Percentiles rank a stretch among this genome's conserved stretches.
Evolutionary conservation across 1,140 invertebrate species (phyloP).

Genomic region (Drosophila bocqueti): DNA sequence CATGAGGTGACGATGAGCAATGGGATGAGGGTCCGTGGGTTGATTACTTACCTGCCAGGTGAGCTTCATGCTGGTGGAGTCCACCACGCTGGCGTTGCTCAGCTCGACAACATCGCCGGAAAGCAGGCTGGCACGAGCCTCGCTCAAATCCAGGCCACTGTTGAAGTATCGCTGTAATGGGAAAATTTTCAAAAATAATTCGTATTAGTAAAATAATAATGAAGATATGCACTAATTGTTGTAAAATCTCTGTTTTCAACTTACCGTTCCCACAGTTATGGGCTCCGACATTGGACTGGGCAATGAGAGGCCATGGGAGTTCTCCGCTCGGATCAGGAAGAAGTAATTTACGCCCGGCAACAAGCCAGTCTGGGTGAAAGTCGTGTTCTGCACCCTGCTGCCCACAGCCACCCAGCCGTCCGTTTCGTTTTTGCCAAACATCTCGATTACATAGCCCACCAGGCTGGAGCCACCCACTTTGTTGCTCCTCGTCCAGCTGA

Average conservation of each 20-base stretch:
- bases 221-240: background rate
- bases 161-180: conserved; percentile 83
- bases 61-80: conserved; percentile 93
- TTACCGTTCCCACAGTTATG: conserved; percentile 85
- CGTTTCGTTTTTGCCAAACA: conserved; percentile 86
- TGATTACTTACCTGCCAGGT: conserved; percentile 91
- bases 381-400: conserved; percentile 87
- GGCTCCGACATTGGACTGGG: conserved; percentile 90
- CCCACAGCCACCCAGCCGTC: conserved; percentile 88
- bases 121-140: conserved; percentile 89
- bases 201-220: background rate
- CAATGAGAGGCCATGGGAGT: conserved; percentile 92
- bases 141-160: conserved; percentile 86
- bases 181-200: background rate
- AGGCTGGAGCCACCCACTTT: conserved; percentile 92
- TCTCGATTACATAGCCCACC: conserved; percentile 92
- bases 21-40: background rate
- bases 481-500: conserved; percentile 92
- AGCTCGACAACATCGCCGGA: conserved; percentile 91
- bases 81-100: conserved; percentile 91
- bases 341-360: conserved; percentile 92
- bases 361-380: conserved; percentile 89
- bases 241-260: conserved; percentile 21
- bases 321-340: conserved; percentile 94
- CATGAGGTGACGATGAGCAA: conserved; percentile 37